Conservation (phyloP, 2,113 vertebrate genomes). For the Todiramphus chloris region DNA sequence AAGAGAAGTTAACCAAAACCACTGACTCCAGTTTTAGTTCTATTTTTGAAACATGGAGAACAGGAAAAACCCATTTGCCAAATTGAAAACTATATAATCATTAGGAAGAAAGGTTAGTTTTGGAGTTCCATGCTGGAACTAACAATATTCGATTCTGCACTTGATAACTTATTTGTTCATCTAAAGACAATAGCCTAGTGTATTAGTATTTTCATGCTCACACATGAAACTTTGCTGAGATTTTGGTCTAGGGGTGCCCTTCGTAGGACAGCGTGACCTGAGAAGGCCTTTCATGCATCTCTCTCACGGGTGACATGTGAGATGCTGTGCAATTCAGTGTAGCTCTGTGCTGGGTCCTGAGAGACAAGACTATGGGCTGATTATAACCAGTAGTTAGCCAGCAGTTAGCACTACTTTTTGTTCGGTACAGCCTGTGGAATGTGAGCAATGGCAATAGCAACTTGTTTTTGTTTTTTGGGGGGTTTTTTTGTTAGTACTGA, state of each 20-base stretch:
- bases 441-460: neutral
- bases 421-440: neutral
- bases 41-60: neutral
- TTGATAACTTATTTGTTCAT: neutral
- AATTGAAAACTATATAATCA: neutral
- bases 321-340: neutral
- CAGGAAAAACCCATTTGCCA: neutral
- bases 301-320: accelerated
- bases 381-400: neutral
- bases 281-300: neutral
- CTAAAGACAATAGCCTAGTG: neutral
- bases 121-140: neutral
- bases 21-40: neutral
- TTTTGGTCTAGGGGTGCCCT: accelerated
- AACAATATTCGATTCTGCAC: neutral
- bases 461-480: neutral
- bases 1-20: neutral
- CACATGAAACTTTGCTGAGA: neutral
- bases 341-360: neutral
- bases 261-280: accelerated
- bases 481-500: neutral
- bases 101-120: neutral
- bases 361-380: neutral
- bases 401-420: neutral
- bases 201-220: neutral